phyloP scores from a whole-genome alignment of 2,797 vertebrate species.

The Falco peregrinus region DNA sequence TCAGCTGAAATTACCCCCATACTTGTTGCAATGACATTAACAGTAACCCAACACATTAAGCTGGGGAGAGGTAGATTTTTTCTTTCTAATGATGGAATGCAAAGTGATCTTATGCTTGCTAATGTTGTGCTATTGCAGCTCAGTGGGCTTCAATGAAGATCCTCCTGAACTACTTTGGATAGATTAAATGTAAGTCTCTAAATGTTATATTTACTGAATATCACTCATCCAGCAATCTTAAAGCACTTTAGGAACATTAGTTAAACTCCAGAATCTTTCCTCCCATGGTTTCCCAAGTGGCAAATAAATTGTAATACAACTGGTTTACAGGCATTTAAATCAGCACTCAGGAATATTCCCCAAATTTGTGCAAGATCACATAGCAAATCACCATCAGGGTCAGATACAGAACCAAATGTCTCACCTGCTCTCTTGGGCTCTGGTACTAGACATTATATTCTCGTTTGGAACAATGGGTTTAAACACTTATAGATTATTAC shows the following conservation, averaged over 20 bases:
- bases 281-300: neutral
- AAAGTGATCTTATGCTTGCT: neutral
- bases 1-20: neutral
- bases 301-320: slow-evolving; percentile 2
- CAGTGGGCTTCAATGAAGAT: neutral
- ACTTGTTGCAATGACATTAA: neutral
- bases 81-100: neutral
- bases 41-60: neutral
- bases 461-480: neutral
- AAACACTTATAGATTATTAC: neutral
- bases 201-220: neutral
- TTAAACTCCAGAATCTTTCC: neutral
- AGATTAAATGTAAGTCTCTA: neutral
- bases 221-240: neutral
- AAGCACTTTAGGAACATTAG: neutral
- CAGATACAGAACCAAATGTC: neutral
- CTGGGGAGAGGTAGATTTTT: fast-evolving
- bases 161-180: neutral
- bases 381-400: neutral
- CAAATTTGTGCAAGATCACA: neutral
- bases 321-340: neutral
- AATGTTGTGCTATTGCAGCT: neutral
- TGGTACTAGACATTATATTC: neutral
- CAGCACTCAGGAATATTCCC: neutral
- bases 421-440: neutral